Conservation (phyloP, 2,113 vertebrate species). For the Thamnaconus septentrionalis region DNA sequence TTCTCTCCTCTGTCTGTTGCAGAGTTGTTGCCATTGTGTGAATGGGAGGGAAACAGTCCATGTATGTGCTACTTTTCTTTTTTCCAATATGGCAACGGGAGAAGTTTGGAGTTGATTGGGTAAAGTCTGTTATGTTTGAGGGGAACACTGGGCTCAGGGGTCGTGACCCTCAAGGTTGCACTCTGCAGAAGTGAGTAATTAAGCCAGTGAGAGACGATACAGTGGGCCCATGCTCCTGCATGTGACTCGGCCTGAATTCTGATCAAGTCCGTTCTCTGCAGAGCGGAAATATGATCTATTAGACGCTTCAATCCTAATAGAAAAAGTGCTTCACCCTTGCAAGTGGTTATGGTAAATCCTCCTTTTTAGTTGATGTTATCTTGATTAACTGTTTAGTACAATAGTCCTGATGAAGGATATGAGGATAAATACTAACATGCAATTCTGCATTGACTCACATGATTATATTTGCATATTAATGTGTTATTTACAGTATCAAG, state of each 20-base stretch:
- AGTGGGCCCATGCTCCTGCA: conserved; percentile 22
- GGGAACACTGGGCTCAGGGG: conserved; percentile 17
- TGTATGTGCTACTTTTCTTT: conserved; percentile 7
- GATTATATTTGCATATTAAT: no score
- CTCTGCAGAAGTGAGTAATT: conserved; percentile 31
- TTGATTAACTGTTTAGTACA: no score
- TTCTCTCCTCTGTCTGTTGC: no score
- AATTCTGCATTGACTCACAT: no score
- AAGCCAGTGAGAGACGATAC: conserved; percentile 22
- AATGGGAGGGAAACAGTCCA: neutral
- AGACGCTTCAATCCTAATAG: no score
- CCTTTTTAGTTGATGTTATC: no score
- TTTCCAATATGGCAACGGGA: conserved; percentile 15
- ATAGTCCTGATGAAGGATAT: no score
- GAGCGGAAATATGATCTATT: neutral
- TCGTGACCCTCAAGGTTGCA: conserved; percentile 9
- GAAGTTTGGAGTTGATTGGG: conserved; percentile 32
- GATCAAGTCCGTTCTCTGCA: conserved; percentile 6
- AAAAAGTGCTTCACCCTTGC: no score
- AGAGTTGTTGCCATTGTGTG: neutral
- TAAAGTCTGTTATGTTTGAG: conserved; percentile 11
- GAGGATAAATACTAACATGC: no score
- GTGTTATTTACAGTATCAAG: no score
- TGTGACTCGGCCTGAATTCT: conserved; percentile 23
- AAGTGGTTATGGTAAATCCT: no score